Conservation (phyloP, 2,113 vertebrate species). For the Greenwoodochromis staneri region DNA sequence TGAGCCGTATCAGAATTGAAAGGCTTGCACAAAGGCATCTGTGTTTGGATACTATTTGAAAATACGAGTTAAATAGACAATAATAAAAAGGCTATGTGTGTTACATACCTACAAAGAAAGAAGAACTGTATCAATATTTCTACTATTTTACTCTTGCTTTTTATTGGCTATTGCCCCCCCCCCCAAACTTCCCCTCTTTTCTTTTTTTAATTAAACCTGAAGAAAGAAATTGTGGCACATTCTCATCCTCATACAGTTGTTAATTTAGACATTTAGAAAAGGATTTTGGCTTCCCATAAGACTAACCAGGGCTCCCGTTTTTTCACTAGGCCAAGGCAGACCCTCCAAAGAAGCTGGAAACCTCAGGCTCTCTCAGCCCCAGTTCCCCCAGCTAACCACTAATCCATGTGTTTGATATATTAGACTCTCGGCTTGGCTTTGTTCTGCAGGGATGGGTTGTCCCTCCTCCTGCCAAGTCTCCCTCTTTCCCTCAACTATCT, state of each 20-base stretch:
- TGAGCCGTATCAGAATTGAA: background rate
- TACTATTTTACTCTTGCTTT: background rate
- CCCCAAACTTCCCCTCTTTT: conserved; percentile 34
- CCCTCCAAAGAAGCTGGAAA: conserved; percentile 63
- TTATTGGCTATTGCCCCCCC: background rate
- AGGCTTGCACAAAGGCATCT: background rate
- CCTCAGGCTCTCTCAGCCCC: conserved; percentile 62
- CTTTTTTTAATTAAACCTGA: conserved; percentile 25
- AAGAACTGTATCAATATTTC: background rate
- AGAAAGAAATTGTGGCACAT: conserved; percentile 61
- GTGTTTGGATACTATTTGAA: background rate
- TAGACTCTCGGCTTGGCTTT: conserved; percentile 68
- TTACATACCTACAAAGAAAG: background rate
- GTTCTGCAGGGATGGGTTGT: conserved; percentile 60
- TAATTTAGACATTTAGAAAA: conserved; percentile 66
- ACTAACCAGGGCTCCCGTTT: conserved; percentile 43
- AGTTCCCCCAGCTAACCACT: conserved; percentile 67
- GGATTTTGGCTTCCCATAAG: conserved; percentile 63
- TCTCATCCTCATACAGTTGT: conserved; percentile 66
- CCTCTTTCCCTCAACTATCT: conserved; percentile 47
- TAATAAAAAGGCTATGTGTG: background rate
- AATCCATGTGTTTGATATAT: conserved; percentile 79
- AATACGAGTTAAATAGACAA: background rate
- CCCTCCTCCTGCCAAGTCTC: conserved; percentile 60
- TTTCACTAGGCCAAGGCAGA: conserved; percentile 58